phyloP scores from a whole-genome alignment of 2,113 vertebrate genomes.

The Mystacornis crossleyi region DNA sequence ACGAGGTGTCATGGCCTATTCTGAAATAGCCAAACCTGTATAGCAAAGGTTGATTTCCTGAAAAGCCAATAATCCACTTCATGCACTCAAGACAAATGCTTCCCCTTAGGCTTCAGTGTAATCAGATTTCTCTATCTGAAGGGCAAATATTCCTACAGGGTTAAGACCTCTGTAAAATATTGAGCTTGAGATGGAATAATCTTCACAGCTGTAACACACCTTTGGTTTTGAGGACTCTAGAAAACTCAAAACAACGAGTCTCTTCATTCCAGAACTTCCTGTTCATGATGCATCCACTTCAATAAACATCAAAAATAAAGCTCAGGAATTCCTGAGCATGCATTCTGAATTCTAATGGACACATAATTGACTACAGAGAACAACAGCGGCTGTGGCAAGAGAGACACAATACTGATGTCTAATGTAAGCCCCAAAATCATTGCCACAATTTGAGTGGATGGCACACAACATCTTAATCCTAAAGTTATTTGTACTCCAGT shows the following conservation, averaged over 20 bases:
- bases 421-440: not conserved
- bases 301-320: not conserved
- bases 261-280: not conserved
- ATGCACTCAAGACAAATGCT: not conserved
- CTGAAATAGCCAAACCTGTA: not conserved
- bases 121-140: not conserved
- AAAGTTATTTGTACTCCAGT: not conserved
- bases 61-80: not conserved
- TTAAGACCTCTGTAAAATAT: not conserved
- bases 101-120: not conserved
- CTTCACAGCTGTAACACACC: not conserved
- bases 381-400: not conserved
- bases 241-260: not conserved
- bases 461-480: not conserved
- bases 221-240: not conserved
- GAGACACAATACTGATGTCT: not conserved
- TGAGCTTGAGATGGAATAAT: not conserved
- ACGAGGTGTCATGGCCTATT: not conserved
- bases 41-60: constrained; percentile 56
- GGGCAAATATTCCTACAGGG: not conserved
- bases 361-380: not conserved
- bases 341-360: not conserved
- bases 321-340: not conserved
- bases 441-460: not conserved
- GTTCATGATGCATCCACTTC: not conserved